Conservation (phyloP, 2,113 vertebrate species). For the Eonycteris spelaea region DNA sequence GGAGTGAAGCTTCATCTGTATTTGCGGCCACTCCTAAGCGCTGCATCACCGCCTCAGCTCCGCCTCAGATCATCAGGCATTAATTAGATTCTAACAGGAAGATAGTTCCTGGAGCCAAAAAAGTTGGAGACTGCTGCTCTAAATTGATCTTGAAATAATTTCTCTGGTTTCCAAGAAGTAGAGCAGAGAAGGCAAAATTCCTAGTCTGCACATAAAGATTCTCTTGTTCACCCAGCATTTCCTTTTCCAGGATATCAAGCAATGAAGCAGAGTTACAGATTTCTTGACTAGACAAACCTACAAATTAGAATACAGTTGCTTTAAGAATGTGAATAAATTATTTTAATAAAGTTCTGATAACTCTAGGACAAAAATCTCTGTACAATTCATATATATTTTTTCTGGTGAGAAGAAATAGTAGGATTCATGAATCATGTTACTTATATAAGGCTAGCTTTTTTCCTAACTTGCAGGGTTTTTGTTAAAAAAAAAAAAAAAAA, state of each 20-base stretch:
- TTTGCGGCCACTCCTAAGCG: no score
- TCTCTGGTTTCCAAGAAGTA: neutral
- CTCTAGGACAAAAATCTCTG: neutral
- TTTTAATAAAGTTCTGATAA: neutral
- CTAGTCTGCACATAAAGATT: neutral
- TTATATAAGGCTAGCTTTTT: neutral
- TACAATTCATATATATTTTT: neutral
- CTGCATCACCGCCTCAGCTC: no score
- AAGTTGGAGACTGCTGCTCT: neutral
- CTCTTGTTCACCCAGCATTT: neutral
- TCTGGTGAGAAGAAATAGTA: neutral
- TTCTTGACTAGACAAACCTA: neutral
- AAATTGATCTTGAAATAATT: neutral
- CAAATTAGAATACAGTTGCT: neutral
- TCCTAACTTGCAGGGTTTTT: neutral
- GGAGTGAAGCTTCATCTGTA: no score
- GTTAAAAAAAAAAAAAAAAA: neutral
- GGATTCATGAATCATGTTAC: neutral
- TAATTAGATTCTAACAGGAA: no score
- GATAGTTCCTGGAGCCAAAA: no score
- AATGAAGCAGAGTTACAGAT: neutral
- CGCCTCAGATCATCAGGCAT: no score
- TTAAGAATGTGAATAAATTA: neutral
- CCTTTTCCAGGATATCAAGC: neutral
- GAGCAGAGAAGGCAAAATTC: neutral